Conservation (phyloP, 2,888 invertebrate genomes). For the Nymphalis c-album region DNA sequence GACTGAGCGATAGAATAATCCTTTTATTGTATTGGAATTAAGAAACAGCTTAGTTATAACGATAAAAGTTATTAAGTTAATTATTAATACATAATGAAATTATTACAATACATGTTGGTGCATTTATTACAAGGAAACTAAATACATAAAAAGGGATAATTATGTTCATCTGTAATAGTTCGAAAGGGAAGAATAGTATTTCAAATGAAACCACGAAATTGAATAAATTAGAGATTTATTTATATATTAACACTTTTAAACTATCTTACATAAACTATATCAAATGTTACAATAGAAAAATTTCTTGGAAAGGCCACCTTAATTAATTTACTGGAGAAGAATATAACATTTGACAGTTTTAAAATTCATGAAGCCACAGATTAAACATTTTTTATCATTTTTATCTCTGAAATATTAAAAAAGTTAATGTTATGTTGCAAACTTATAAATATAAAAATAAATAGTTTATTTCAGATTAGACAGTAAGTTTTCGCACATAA, state of each 20-base stretch:
- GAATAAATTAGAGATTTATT: constrained; percentile 45
- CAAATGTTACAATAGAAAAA: constrained; percentile 71
- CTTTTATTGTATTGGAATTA: too few relatives aligned
- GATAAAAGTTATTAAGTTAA: too few relatives aligned
- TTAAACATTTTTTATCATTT: constrained; percentile 1
- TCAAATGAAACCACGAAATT: constrained; percentile 36
- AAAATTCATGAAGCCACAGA: constrained; percentile 9
- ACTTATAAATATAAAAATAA: constrained; percentile 30
- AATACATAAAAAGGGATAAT: too few relatives aligned
- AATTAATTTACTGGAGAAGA: constrained; percentile 10
- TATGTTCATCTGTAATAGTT: too few relatives aligned
- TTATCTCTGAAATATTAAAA: constrained; percentile 16
- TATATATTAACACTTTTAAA: constrained; percentile 48
- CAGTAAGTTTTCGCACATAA: neutral
- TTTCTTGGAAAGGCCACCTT: constrained; percentile 79
- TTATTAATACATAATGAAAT: too few relatives aligned
- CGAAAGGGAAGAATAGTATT: neutral
- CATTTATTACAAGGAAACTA: too few relatives aligned
- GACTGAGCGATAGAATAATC: too few relatives aligned
- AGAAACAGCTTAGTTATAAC: too few relatives aligned
- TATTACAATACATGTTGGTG: too few relatives aligned
- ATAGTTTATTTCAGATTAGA: constrained; percentile 9
- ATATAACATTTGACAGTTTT: constrained; percentile 13
- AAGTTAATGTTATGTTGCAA: constrained; percentile 16
- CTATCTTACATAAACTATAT: constrained; percentile 76